These are phyloP conservation scores for Dryadula phaetusa DNA, from an alignment of 2,888 invertebrate species.

Conservation along the genomic window DNA sequence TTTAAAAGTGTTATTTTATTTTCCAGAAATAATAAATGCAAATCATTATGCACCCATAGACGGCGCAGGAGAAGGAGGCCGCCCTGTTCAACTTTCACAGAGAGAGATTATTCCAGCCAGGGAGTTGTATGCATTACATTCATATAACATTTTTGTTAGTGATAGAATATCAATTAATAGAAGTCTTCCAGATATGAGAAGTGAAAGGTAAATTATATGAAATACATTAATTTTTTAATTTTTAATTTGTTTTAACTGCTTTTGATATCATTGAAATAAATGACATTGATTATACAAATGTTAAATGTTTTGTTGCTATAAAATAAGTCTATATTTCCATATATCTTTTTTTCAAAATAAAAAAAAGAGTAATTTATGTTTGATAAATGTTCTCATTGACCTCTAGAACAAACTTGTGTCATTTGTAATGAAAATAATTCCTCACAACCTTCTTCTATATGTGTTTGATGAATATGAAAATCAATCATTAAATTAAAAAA, in stretches of 20 bases:
- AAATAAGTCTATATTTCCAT: no score
- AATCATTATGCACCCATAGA: constrained; percentile 91
- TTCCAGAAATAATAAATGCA: constrained; percentile 87
- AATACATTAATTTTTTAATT: constrained; percentile 17
- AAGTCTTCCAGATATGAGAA: constrained; percentile 92
- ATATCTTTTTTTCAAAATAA: no score
- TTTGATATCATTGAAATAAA: no score
- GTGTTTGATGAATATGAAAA: no score
- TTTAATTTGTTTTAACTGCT: constrained; percentile 1
- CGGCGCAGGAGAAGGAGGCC: constrained; percentile 91
- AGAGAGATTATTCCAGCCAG: constrained; percentile 90
- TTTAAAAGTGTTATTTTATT: constrained; percentile 15
- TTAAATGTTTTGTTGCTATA: no score
- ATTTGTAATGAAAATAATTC: no score
- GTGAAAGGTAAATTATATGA: constrained; percentile 85
- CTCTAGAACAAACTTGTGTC: no score
- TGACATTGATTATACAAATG: no score
- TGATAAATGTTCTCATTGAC: no score
- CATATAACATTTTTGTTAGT: constrained; percentile 94
- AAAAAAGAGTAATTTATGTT: no score
- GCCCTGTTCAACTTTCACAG: constrained; percentile 90
- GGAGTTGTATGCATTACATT: constrained; percentile 92
- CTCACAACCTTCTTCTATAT: no score
- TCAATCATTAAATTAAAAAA: no score
- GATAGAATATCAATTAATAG: constrained; percentile 94